Evolutionary conservation across 2,113 vertebrate species (phyloP), one percentile per base, ranked within the genome.

Genomic region (Diphyllodes magnificus): DNA sequence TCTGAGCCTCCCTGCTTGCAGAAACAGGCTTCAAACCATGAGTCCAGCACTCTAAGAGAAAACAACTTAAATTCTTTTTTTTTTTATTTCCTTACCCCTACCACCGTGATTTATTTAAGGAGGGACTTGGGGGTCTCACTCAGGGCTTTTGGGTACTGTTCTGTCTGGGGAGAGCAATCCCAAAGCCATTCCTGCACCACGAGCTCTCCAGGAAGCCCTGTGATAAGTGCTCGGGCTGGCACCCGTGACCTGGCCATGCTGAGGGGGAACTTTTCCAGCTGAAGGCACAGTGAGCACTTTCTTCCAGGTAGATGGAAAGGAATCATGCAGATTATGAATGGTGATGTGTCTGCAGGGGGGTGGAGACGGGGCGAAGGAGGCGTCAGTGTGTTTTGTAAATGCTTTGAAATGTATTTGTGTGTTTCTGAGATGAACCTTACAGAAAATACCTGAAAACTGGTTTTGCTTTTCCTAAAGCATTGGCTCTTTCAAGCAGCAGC

Each of bases 371-470:
- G 82, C 10, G 7, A 97, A 93, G 61, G 87, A 90, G 95, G 94
- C 35, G 68, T 92, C 91, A 70, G 83, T 22, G 66, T 95, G 84
- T 91, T 96, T 87, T 56, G 82, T 87, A 86, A 95, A 94, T 88
- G 94, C 95, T 97, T 97, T 98, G 97, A 97, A 98, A 97, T 88
- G 66, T 93, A 89, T 94, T 94, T 93, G 81, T 92, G 86, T 88
- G 94, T 86, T 97, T 92, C 92, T 96, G 88, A 95, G 90, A 96
- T 76, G 79, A 96, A 82, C 82, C 90, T 97, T 93, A 18, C 22
- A 97, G 93, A 98, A 97, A 97, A 97, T 96, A 97, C 94, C 88
- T 96, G 94, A 96, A 96, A 96, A 95, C 95, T 96, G 95, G 94
- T 95, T 96, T 94, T 95, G 71, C 94, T 90, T 96, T 97, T 96